Percentiles rank a stretch among this genome's conserved stretches.
These are phyloP conservation scores for Andrena bucephala DNA, from an alignment of 2,888 invertebrate genomes.

Conservation along the genomic window DNA sequence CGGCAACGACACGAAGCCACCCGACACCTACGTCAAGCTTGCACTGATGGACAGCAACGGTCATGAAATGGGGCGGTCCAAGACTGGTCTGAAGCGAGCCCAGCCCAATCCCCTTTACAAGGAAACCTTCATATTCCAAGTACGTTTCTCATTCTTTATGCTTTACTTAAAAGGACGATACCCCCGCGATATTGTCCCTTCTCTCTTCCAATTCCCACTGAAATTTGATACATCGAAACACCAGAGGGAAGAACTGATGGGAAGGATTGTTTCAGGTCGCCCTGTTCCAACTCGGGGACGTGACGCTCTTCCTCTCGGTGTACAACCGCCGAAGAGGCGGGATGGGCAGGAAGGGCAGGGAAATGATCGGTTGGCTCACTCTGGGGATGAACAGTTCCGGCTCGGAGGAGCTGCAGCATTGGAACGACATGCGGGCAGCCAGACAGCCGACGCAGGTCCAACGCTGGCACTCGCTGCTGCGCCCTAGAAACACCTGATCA, in stretches of 20 bases:
- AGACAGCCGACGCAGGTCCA: constrained; percentile 95
- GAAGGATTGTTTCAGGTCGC: constrained; percentile 89
- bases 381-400: constrained; percentile 96
- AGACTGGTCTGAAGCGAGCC: constrained; percentile 95
- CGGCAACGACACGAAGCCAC: constrained; percentile 87
- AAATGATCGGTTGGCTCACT: constrained; percentile 99
- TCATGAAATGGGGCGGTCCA: constrained; percentile 96
- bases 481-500: constrained; percentile 82
- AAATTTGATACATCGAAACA: not conserved
- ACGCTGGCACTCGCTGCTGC: constrained; percentile 96
- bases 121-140: constrained; percentile 98
- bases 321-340: constrained; percentile 96
- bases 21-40: constrained; percentile 97
- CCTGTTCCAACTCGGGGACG: constrained; percentile 96
- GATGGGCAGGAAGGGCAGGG: constrained; percentile 96
- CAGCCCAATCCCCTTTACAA: constrained; percentile 98
- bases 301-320: constrained; percentile 97
- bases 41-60: constrained; percentile 96
- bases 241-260: no score
- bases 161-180: no score
- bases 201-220: no score
- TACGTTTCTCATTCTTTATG: constrained; percentile 77
- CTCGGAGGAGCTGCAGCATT: constrained; percentile 95
- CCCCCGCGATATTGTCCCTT: no score
- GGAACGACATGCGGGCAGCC: constrained; percentile 95